phyloP scores from a whole-genome alignment of 2,797 vertebrate genomes.

The Danio jaintianensis region DNA sequence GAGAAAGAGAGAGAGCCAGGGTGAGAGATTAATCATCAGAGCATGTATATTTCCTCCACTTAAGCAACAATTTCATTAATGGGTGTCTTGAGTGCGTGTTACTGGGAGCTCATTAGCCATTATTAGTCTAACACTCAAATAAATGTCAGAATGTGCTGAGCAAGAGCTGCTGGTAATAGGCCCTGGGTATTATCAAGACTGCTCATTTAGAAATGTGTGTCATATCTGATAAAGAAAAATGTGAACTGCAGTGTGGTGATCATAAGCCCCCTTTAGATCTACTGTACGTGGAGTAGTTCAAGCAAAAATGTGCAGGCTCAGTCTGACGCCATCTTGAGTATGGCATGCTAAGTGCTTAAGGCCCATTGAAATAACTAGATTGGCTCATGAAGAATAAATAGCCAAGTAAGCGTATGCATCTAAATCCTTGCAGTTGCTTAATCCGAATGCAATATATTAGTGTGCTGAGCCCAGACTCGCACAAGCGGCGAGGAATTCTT shows the following conservation, averaged over 20 bases:
- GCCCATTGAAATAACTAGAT: conserved; percentile 33
- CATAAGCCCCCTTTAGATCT: conserved; percentile 16
- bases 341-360: conserved; percentile 6
- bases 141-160: conserved; percentile 80
- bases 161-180: conserved; percentile 73
- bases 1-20: conserved; percentile 1
- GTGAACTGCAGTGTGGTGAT: conserved; percentile 39
- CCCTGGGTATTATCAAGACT: conserved; percentile 78
- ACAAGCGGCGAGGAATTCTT: conserved; percentile 23
- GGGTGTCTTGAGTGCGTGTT: conserved; percentile 78
- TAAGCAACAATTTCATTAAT: conserved; percentile 77
- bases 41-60: conserved; percentile 64
- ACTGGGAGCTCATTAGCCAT: conserved; percentile 83
- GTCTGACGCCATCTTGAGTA: conserved; percentile 21
- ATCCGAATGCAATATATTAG: conserved; percentile 57
- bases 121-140: conserved; percentile 83
- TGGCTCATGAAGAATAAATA: conserved; percentile 50
- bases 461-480: conserved; percentile 35
- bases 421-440: conserved; percentile 60
- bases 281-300: conserved; percentile 12
- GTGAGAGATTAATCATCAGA: conserved; percentile 47
- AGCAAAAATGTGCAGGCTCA: conserved; percentile 15
- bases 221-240: conserved; percentile 41
- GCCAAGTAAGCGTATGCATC: conserved; percentile 28
- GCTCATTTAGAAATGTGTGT: conserved; percentile 68